Evolutionary conservation across 2,113 vertebrate genomes (phyloP), one percentile per base, ranked within the genome.

Genomic region (Salvelinus fontinalis): DNA sequence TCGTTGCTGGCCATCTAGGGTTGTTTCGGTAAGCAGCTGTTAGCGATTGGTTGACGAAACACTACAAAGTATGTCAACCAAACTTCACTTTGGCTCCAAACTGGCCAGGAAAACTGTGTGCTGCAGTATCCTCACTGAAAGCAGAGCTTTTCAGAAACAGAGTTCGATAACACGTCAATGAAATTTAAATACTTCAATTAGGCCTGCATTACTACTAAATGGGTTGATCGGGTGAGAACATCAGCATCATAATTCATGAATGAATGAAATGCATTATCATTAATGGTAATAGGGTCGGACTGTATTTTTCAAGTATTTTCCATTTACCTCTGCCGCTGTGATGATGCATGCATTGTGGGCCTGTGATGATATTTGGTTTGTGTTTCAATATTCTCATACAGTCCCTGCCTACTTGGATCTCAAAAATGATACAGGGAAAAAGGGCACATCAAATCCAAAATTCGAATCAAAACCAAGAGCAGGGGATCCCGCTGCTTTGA

Each of bases 1-100:
- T 59, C 51, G 16, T 57, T 67, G 57, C 67, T 34, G 67, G 64
- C 20, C 39, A 44, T 44, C 62, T 79, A 83, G 82, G 84, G 75
- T 67, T 77, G 68, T 71, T 74, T 68, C 57, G 51, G 24, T 75
- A 73, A 67, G 76, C 22, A 44, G 70, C n/a, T 62, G 31, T 71
- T 29, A 59, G 11, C 20, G 62, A 44, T 75, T 69, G 67, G 48
- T 70, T 34, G 39, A 44, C 39, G 12, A 44, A 44, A 44, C 39
- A 54, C 16, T 5, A 14, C 13, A 54, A 54, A 18, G 70, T 74
- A 26, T 68, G 65, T 64, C 75, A 70, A 16, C 1, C 20, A 39
- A 73, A n/a, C 49, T 74, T 75, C 79, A 69, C n/a, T 66, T 34
- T 54, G 74, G 67, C 18, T 75, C 4, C 27, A n/a, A 67, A 59